Percentiles rank a stretch among this genome's conserved stretches.
Conservation (phyloP, 2,113 vertebrate species). For the Cyphomyrus plagiostoma region DNA sequence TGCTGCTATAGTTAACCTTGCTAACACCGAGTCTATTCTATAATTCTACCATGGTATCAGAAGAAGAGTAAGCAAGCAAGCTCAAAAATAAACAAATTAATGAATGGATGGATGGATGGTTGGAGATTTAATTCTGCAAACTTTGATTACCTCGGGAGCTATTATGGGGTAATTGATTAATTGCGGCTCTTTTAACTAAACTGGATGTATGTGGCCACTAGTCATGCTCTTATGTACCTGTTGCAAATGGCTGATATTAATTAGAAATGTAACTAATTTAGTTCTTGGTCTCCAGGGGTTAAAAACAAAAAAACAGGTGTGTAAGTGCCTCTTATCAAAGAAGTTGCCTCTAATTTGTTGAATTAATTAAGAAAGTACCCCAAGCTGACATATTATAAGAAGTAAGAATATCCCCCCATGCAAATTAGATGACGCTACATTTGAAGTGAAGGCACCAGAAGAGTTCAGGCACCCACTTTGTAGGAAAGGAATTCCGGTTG, state of each 20-base stretch:
- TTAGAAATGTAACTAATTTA: conserved; percentile 38
- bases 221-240: conserved; percentile 29
- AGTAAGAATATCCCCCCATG: not conserved
- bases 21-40: not conserved
- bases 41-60: not conserved
- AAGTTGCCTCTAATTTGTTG: conserved; percentile 35
- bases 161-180: conserved; percentile 49
- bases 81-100: not conserved
- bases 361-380: conserved; percentile 36
- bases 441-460: not conserved
- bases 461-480: not conserved
- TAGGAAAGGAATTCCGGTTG: not conserved
- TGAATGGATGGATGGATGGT: not conserved
- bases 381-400: conserved; percentile 15
- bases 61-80: not conserved
- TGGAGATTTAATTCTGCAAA: conserved; percentile 28
- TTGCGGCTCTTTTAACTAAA: conserved; percentile 47
- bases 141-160: conserved; percentile 25
- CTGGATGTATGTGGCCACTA: conserved; percentile 34
- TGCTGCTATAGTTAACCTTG: not conserved
- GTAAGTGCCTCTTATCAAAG: not conserved
- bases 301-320: not conserved
- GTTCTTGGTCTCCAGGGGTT: not conserved
- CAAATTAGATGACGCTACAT: not conserved
- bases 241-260: conserved; percentile 35